phyloP scores from a whole-genome alignment of 1,140 invertebrate species.

The Plutomurus gul region DNA sequence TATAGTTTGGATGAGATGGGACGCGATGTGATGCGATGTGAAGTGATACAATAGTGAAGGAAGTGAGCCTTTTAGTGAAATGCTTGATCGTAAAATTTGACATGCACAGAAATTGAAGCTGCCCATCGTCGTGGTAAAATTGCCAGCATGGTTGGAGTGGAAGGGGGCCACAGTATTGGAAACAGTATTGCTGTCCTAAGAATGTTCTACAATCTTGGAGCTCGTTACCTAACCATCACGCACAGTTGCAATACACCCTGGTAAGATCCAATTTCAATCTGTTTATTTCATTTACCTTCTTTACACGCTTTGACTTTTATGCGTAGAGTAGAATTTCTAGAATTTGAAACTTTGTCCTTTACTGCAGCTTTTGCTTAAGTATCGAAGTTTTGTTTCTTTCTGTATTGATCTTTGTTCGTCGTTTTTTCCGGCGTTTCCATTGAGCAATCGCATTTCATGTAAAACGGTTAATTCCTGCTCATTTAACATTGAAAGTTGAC shows the following conservation, averaged over 20 bases:
- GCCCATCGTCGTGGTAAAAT: constrained; percentile 66
- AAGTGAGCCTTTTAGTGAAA: constrained; percentile 6
- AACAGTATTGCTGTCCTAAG: constrained; percentile 70
- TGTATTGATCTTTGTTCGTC: too few species aligned
- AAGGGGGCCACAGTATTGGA: constrained; percentile 71
- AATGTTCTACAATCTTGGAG: constrained; percentile 72
- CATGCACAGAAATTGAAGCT: constrained; percentile 58
- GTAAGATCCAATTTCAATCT: constrained; percentile 60
- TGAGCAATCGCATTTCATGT: too few species aligned
- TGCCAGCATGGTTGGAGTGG: constrained; percentile 81
- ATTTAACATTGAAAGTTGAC: too few species aligned
- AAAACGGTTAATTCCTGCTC: too few species aligned
- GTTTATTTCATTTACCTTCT: constrained; percentile 42
- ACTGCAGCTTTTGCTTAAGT: too few species aligned
- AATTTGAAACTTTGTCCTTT: too few species aligned
- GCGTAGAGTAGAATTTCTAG: background rate
- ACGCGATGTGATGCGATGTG: background rate
- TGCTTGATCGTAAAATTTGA: constrained; percentile 33
- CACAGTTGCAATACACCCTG: constrained; percentile 79
- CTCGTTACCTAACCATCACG: constrained; percentile 76
- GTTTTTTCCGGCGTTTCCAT: too few species aligned
- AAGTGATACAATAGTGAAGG: constrained; percentile 11
- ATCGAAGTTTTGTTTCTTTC: too few species aligned
- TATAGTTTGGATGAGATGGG: background rate
- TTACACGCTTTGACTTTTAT: background rate